These are phyloP conservation scores for Gadus macrocephalus DNA, from an alignment of 2,113 vertebrate species.

Conservation along the genomic window DNA sequence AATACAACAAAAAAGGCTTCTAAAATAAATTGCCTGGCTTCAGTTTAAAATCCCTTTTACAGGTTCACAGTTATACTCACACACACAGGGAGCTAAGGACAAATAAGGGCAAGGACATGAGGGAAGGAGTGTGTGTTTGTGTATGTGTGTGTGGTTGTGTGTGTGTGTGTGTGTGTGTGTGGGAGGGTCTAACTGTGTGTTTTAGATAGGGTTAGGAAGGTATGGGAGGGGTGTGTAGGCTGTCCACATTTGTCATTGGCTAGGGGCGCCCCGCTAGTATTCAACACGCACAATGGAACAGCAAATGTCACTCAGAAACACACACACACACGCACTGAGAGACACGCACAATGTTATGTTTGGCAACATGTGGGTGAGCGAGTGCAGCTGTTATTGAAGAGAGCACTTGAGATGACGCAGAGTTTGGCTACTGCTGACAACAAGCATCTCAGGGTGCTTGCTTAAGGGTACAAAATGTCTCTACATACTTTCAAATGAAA, in stretches of 20 bases:
- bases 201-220: conserved; percentile 9
- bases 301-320: conserved; percentile 44
- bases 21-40: too few species aligned
- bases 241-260: conserved; percentile 51
- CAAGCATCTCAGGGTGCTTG: too few species aligned
- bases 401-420: not conserved
- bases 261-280: conserved; percentile 38
- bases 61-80: not conserved
- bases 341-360: conserved; percentile 6
- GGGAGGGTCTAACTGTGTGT: not conserved
- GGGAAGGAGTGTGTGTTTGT: not conserved
- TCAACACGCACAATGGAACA: conserved; percentile 40
- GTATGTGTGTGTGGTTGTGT: not conserved
- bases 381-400: not conserved
- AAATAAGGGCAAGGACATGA: not conserved
- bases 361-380: not conserved
- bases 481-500: too few species aligned
- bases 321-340: conserved; percentile 7
- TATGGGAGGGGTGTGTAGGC: conserved; percentile 48
- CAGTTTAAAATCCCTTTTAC: not conserved
- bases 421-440: not conserved
- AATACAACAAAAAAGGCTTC: too few species aligned
- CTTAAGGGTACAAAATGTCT: too few species aligned
- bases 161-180: not conserved
- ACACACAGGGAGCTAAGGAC: not conserved